phyloP scores from a whole-genome alignment of 2,888 invertebrate species.

The Agriopis leucophaearia region DNA sequence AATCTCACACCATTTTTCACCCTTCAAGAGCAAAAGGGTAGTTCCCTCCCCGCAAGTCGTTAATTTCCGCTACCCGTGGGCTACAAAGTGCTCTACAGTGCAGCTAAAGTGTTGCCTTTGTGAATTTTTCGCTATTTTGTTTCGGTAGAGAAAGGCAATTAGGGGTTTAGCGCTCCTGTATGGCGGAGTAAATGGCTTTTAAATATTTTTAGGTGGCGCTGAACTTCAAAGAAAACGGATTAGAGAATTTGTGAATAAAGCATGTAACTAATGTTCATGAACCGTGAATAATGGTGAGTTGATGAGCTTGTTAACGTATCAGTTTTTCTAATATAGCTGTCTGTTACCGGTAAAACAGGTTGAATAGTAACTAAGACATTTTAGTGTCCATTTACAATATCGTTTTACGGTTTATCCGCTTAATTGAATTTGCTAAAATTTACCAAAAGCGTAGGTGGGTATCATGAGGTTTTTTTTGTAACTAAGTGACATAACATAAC shows the following conservation, averaged over 20 bases:
- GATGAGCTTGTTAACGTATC: background rate
- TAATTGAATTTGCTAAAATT: no score
- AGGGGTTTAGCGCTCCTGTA: constrained; percentile 11
- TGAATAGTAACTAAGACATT: no score
- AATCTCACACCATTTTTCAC: constrained; percentile 14
- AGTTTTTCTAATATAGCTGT: no score
- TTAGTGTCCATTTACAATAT: no score
- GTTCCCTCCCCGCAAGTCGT: constrained; percentile 23
- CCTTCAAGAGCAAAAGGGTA: constrained; percentile 15
- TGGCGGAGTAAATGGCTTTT: constrained; percentile 2
- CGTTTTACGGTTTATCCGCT: no score
- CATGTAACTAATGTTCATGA: background rate
- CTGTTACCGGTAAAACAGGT: no score
- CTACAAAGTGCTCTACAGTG: constrained; percentile 24
- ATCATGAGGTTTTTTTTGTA: no score
- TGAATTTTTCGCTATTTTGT: constrained; percentile 27
- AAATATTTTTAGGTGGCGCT: constrained; percentile 1
- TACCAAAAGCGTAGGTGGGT: no score
- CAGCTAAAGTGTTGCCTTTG: constrained; percentile 33
- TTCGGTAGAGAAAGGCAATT: constrained; percentile 29
- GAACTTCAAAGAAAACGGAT: background rate
- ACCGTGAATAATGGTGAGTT: background rate
- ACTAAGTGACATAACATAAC: no score
- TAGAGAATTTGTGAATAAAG: background rate
- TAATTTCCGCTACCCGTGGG: constrained; percentile 29